A percentile compares a stretch with the other conserved stretches of the same genome.
Evolutionary conservation across 2,888 invertebrate species (phyloP).

Genomic region (Creontiades dilutus): DNA sequence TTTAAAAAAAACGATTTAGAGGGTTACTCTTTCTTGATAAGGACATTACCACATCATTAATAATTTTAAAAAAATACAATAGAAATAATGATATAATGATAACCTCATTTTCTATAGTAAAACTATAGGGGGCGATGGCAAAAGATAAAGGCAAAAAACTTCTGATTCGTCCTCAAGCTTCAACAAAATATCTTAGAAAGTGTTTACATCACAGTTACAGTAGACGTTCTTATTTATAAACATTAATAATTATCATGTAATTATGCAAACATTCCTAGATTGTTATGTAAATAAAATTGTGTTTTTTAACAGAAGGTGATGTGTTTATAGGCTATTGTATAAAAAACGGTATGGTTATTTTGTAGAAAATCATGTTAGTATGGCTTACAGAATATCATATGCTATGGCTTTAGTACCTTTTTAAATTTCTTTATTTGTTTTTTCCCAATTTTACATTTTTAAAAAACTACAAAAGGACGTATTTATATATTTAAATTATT

Average conservation of each 20-base stretch:
- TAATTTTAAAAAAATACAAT: constrained; percentile 74
- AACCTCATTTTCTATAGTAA: constrained; percentile 75
- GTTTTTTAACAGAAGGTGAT: constrained; percentile 75
- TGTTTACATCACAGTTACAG: constrained; percentile 76
- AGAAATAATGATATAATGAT: constrained; percentile 73
- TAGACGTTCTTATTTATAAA: constrained; percentile 76
- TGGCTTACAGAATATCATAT: constrained; percentile 73
- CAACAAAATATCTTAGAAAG: constrained; percentile 75
- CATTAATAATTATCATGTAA: constrained; percentile 75
- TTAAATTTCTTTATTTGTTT: constrained; percentile 71
- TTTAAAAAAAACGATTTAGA: constrained; percentile 61
- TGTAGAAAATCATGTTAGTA: constrained; percentile 74
- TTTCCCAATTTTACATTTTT: constrained; percentile 63
- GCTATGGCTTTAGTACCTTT: constrained; percentile 73
- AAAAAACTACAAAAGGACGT: constrained; percentile 74
- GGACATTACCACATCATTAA: constrained; percentile 73
- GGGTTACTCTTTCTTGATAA: constrained; percentile 73
- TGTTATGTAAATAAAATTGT: constrained; percentile 76
- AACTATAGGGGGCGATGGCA: constrained; percentile 74
- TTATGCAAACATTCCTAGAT: constrained; percentile 76
- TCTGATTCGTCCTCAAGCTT: constrained; percentile 75
- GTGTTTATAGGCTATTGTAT: constrained; percentile 76
- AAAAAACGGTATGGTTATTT: constrained; percentile 74
- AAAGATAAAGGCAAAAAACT: constrained; percentile 73
- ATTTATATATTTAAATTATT: constrained; percentile 73